A percentile compares a stretch with the other conserved stretches of the same genome.
Evolutionary conservation across 2,888 invertebrate genomes (phyloP).

Genomic region (Strigamia transsilvanica): DNA sequence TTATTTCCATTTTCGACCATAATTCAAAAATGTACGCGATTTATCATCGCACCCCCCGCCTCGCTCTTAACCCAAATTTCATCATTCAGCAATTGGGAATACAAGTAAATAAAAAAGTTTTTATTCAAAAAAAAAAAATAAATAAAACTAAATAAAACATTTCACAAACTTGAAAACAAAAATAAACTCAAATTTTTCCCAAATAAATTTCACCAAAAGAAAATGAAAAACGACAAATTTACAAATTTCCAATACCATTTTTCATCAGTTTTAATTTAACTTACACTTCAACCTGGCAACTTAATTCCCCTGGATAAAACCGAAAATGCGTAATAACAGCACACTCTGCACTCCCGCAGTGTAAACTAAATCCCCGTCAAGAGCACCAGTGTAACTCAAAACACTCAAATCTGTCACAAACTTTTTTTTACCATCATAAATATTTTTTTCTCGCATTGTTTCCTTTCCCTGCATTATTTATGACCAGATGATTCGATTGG

Average conservation of each 20-base stretch:
- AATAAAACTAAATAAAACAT: neutral
- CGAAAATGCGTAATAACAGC: neutral
- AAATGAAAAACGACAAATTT: neutral
- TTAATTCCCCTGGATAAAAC: neutral
- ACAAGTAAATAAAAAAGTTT: conserved; percentile 10
- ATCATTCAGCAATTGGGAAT: conserved; percentile 6
- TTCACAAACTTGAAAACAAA: too few relatives aligned
- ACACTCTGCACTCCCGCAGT: neutral
- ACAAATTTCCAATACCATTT: neutral
- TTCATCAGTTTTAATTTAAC: neutral
- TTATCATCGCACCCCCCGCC: neutral
- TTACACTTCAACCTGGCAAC: conserved; percentile 17
- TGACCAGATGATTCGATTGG: conserved; percentile 18
- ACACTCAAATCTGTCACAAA: neutral
- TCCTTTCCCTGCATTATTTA: neutral
- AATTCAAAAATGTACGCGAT: neutral
- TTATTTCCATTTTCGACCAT: neutral
- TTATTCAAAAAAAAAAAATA: neutral
- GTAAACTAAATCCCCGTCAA: neutral
- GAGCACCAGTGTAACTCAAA: neutral
- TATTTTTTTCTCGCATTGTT: neutral
- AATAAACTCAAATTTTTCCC: neutral
- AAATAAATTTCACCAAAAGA: neutral
- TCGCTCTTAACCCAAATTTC: neutral
- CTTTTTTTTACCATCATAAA: neutral